A percentile compares a stretch with the other conserved stretches of the same genome.
Evolutionary conservation across 2,888 invertebrate genomes (phyloP).

Genomic region (Leptinotarsa peninsularis): DNA sequence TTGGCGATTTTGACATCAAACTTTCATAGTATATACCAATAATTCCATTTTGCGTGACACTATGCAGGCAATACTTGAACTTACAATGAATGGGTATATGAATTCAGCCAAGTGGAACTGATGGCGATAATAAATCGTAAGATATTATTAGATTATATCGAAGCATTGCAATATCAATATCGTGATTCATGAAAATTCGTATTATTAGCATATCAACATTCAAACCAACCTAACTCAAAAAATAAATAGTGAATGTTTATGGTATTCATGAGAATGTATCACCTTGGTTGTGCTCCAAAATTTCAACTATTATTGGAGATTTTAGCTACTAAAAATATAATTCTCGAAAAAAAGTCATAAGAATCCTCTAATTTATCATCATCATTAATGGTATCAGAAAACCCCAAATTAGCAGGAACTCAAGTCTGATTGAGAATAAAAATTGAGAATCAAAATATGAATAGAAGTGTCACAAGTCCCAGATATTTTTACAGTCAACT

Average conservation of each 20-base stretch:
- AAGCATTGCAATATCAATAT: conserved; percentile 7
- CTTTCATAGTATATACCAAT: neutral
- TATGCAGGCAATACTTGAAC: neutral
- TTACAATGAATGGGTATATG: neutral
- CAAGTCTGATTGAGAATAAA: too few relatives aligned
- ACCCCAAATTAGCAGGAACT: too few relatives aligned
- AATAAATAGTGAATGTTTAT: neutral
- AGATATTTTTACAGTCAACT: too few relatives aligned
- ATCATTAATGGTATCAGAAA: too few relatives aligned
- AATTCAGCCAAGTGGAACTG: conserved; percentile 2
- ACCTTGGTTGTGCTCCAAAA: neutral
- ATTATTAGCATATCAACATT: neutral
- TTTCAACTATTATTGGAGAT: neutral
- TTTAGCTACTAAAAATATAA: too few relatives aligned
- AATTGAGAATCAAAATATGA: too few relatives aligned
- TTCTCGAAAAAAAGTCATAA: too few relatives aligned
- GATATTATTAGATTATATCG: conserved; percentile 10
- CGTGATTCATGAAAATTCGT: conserved; percentile 11
- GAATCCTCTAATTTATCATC: too few relatives aligned
- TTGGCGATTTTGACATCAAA: neutral
- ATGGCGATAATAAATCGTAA: conserved; percentile 17
- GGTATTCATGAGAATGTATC: neutral
- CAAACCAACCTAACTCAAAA: neutral
- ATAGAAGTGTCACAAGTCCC: too few relatives aligned
- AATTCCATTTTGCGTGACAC: neutral